phyloP scores from a whole-genome alignment of 2,888 invertebrate species.

The Chaetoderma sp. region DNA sequence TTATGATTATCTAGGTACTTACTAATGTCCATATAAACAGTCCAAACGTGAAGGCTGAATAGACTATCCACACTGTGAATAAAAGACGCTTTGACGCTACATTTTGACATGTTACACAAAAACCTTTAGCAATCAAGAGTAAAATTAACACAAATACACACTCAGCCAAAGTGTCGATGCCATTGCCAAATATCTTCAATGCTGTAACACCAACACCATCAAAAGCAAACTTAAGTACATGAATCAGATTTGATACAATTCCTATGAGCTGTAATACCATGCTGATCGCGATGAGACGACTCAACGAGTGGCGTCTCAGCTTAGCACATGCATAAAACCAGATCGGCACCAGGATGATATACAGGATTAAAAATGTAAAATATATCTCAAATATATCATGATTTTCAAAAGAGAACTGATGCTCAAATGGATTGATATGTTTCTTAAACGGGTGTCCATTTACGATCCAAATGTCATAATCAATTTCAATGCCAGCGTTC shows the following conservation, averaged over 20 bases:
- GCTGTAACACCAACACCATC: constrained; percentile 90
- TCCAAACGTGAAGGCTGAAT: constrained; percentile 90
- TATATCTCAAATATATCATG: constrained; percentile 91
- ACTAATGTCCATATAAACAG: constrained; percentile 97
- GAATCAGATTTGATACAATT: constrained; percentile 86
- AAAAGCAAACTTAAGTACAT: constrained; percentile 89
- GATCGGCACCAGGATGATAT: constrained; percentile 86
- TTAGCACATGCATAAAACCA: constrained; percentile 90
- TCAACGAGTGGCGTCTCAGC: constrained; percentile 87
- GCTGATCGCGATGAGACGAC: constrained; percentile 89
- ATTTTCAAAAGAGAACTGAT: constrained; percentile 94
- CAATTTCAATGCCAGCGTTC: constrained; percentile 69
- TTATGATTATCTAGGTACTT: constrained; percentile 71
- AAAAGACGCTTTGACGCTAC: constrained; percentile 86
- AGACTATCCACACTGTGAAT: constrained; percentile 90
- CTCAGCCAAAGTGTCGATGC: constrained; percentile 90
- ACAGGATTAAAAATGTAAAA: constrained; percentile 86
- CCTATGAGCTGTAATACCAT: constrained; percentile 87
- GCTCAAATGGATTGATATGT: constrained; percentile 82
- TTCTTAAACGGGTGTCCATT: constrained; percentile 94
- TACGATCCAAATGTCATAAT: constrained; percentile 95
- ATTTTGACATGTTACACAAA: constrained; percentile 93
- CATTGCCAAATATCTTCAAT: constrained; percentile 88
- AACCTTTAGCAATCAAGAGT: constrained; percentile 93
- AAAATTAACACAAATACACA: constrained; percentile 93